Base-by-base conservation (phyloP, 2,113 vertebrate genomes). In the Caretta caretta region DNA sequence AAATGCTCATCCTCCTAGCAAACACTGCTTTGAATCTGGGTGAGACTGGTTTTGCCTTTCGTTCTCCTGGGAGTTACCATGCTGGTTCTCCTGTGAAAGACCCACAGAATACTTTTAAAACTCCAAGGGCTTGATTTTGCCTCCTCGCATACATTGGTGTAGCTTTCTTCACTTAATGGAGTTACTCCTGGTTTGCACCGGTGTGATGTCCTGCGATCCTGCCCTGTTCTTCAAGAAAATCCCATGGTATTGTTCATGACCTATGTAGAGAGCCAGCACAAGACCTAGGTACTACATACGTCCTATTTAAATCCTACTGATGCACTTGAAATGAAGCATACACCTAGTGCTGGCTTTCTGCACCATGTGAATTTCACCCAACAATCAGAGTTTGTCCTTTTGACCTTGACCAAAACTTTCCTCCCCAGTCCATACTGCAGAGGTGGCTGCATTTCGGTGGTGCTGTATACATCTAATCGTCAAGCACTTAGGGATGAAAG, bases 381-480 rank as follows among this genome's bases (percentile, higher is more conserved):
- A 38, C 25, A 12, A 72, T 51, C 56, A 69, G 83, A 48, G 14
- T 83, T 46, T n/a, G 49, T 57, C 69, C 56, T 65, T 79, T 69
- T 83, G 38, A 62, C 54, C 19, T 85, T 50, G 57, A 38, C 83
- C 17, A 75, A 38, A 80, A 20, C 75, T 88, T 51, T 25, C 54
- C 49, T 76, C 75, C n/a, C 48, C 1, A 2, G 14, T 8, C 49
- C 38, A 6, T 5, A 2, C 29, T 10, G 29, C 65, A 72, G 65
- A 72, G 8, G 9, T 10, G n/a, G n/a, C 65, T 72, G 35, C 35
- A 3, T 46, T 93, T 83, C n/a, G 1, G 1, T 2, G 31, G 48
- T 79, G 50, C 2, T 0, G 11, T 46, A 38, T 50, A 65, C 76
- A 6, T 79, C 72, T 57, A 12, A 4, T 0, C 0, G 0, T 22